phyloP scores from a whole-genome alignment of 1,140 invertebrate genomes.

The Ips typographus region DNA sequence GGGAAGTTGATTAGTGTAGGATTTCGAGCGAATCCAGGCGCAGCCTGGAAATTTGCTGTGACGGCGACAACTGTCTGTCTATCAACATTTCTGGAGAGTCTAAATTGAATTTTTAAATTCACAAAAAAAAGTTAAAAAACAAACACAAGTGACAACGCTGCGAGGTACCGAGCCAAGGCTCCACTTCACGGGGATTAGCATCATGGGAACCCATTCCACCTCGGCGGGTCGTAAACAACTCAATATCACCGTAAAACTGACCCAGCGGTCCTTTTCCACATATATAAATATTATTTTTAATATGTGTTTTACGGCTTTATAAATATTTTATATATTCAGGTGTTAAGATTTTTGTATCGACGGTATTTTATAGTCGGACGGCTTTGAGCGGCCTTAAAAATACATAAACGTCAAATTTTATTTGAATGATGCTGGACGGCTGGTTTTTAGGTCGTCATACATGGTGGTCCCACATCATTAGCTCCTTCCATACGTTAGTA shows the following conservation, averaged over 20 bases:
- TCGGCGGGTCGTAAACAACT: slow-evolving; percentile 46
- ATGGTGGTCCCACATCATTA: not conserved
- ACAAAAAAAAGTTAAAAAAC: not conserved
- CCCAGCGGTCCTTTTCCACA: slow-evolving; percentile 50
- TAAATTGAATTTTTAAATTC: not conserved
- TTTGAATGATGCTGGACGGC: slow-evolving; percentile 33
- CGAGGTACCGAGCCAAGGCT: slow-evolving; percentile 5
- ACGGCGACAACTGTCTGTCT: slow-evolving; percentile 8
- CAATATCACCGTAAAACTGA: slow-evolving; percentile 47
- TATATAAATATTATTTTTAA: slow-evolving; percentile 55
- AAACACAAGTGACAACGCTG: slow-evolving; percentile 9
- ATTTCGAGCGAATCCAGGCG: slow-evolving; percentile 29
- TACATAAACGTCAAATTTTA: slow-evolving; percentile 45
- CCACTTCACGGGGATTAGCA: slow-evolving; percentile 31
- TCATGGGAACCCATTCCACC: slow-evolving; percentile 35
- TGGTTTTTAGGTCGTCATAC: slow-evolving; percentile 15
- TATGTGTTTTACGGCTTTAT: slow-evolving; percentile 53
- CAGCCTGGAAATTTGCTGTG: slow-evolving; percentile 32
- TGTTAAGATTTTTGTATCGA: slow-evolving; percentile 50
- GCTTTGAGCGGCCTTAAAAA: slow-evolving; percentile 38
- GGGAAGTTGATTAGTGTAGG: slow-evolving; percentile 26
- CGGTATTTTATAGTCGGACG: slow-evolving; percentile 42
- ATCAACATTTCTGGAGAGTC: not conserved
- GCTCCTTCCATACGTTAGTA: not conserved
- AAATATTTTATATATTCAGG: slow-evolving; percentile 54